Percentiles rank a stretch among this genome's conserved stretches.
Conservation (phyloP, 2,797 vertebrate species). For the Bovichtus diacanthus region DNA sequence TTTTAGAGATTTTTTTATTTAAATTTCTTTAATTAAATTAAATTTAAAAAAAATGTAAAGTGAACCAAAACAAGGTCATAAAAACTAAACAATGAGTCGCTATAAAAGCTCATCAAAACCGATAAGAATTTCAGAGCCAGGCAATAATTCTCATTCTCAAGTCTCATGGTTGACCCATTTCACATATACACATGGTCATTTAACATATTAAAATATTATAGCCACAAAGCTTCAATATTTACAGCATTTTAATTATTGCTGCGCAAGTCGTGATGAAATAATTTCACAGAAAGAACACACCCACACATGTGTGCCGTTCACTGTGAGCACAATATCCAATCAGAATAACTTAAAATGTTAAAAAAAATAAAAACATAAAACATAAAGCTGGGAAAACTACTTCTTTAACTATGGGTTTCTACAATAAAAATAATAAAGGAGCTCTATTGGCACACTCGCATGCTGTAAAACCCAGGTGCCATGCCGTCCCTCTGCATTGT, state of each 20-base stretch:
- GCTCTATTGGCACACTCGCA: constrained; percentile 1
- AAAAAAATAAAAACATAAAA: no score
- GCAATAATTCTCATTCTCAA: not conserved
- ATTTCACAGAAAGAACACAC: not conserved
- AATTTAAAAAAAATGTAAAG: no score
- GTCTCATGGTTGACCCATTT: not conserved
- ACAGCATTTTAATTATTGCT: not conserved
- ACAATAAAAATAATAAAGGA: constrained; percentile 7
- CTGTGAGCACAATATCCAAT: not conserved
- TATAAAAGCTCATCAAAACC: not conserved
- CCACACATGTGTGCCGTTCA: not conserved
- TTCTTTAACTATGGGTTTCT: not conserved
- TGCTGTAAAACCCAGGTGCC: constrained; percentile 16
- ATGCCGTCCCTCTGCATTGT: constrained; percentile 8
- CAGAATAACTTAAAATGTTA: not conserved
- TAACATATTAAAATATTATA: not conserved
- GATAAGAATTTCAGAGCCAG: not conserved
- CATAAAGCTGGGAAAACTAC: no score
- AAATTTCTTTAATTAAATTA: no score
- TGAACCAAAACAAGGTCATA: not conserved
- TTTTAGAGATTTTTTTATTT: no score
- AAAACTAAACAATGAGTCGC: not conserved
- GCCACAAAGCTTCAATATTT: not conserved
- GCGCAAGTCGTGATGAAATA: not conserved
- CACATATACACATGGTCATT: not conserved